A percentile compares a stretch with the other conserved stretches of the same genome.
phyloP scores from a whole-genome alignment of 2,113 vertebrate genomes.

The Hydrochoerus hydrochaeris region DNA sequence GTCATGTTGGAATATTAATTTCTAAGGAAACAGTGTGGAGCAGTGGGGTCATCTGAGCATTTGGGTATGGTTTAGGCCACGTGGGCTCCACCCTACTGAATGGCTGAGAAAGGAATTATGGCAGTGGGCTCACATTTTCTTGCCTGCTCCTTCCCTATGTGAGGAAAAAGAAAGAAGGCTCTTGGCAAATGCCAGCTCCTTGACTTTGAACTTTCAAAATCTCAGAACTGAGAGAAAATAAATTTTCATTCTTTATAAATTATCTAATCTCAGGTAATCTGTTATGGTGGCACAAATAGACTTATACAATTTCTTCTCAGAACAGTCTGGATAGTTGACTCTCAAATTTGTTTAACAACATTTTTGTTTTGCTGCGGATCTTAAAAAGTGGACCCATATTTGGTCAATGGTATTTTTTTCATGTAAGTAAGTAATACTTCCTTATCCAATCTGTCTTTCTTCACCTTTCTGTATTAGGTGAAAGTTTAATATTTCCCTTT shows the following conservation, averaged over 20 bases:
- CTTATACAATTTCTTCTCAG: neutral
- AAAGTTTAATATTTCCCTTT: slow-evolving; percentile 36
- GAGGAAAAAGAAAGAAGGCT: neutral
- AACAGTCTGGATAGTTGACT: neutral
- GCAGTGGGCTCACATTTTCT: neutral
- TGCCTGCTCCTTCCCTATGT: neutral
- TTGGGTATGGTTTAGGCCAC: too few relatives aligned
- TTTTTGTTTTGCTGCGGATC: neutral
- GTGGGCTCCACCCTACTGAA: neutral
- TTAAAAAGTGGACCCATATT: neutral
- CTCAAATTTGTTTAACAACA: neutral
- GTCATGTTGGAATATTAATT: neutral
- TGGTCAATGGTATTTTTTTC: slow-evolving; percentile 9
- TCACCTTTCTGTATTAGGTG: neutral
- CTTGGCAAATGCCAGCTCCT: neutral
- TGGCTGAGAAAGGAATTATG: neutral
- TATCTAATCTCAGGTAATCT: neutral
- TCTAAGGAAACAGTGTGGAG: neutral
- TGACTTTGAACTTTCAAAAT: neutral
- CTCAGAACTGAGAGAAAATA: neutral
- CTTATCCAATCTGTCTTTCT: slow-evolving; percentile 2
- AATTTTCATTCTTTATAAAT: neutral
- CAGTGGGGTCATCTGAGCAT: neutral
- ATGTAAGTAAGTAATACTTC: slow-evolving; percentile 22
- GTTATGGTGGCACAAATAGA: neutral